Conservation (phyloP, 2,797 vertebrate species). For the Ambastaia sidthimunki region DNA sequence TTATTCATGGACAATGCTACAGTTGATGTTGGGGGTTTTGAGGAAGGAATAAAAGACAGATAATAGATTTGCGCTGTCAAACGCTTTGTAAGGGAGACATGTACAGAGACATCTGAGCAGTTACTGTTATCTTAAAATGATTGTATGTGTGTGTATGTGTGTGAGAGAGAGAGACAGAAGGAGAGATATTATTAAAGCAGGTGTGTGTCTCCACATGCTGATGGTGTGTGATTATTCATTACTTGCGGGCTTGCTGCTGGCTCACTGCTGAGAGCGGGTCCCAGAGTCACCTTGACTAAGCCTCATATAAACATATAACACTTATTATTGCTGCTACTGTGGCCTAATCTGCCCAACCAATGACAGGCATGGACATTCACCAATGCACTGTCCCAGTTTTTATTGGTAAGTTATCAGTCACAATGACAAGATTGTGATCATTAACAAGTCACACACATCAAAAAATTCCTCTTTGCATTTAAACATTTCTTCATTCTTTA, state of each 20-base stretch:
- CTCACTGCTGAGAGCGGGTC: slow-evolving; percentile 50
- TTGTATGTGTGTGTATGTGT: slow-evolving; percentile 30
- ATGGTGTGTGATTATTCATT: slow-evolving; percentile 65
- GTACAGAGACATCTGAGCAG: slow-evolving; percentile 5
- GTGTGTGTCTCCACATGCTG: slow-evolving; percentile 52
- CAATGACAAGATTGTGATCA: too few species aligned
- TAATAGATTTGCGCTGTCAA: slow-evolving; percentile 53
- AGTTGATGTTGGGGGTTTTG: slow-evolving; percentile 30
- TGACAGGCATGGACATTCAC: slow-evolving; percentile 63
- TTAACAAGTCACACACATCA: too few species aligned
- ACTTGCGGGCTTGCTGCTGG: slow-evolving; percentile 56
- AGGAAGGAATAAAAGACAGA: slow-evolving; percentile 38
- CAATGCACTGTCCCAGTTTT: not conserved
- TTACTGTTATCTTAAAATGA: slow-evolving; percentile 62
- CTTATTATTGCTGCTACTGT: slow-evolving; percentile 71
- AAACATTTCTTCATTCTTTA: too few species aligned
- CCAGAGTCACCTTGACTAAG: slow-evolving; percentile 83
- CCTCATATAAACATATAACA: slow-evolving; percentile 80
- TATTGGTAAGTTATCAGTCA: not conserved
- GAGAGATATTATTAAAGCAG: slow-evolving; percentile 53
- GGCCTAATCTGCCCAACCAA: slow-evolving; percentile 53
- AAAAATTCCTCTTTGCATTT: too few species aligned
- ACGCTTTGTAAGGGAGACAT: slow-evolving; percentile 23
- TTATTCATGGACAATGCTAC: slow-evolving; percentile 39
- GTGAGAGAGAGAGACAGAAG: not conserved